Conservation (phyloP, 2,888 invertebrate genomes). For the Iphiclides podalirius region DNA sequence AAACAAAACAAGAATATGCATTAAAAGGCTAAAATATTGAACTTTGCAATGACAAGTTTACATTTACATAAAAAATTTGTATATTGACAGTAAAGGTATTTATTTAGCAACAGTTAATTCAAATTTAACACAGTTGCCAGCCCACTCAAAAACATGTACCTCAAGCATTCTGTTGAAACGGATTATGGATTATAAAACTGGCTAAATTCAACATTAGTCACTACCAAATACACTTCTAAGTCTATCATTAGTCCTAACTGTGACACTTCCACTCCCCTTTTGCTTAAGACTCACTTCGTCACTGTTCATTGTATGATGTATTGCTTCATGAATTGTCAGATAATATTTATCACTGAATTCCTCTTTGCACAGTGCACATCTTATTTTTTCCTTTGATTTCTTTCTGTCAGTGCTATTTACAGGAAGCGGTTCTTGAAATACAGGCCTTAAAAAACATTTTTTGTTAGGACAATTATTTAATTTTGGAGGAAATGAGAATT, state of each 20-base stretch:
- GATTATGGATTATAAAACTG: too few relatives aligned
- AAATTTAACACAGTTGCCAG: too few relatives aligned
- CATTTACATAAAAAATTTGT: too few relatives aligned
- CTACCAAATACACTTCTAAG: conserved; percentile 17
- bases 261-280: conserved; percentile 3
- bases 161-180: too few relatives aligned
- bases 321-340: conserved; percentile 50
- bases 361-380: conserved; percentile 39
- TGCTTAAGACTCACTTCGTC: conserved; percentile 23
- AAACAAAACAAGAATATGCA: too few relatives aligned
- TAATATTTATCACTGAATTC: conserved; percentile 42
- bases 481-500: too few relatives aligned
- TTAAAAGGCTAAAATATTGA: too few relatives aligned
- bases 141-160: too few relatives aligned
- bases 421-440: neutral
- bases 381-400: conserved; percentile 24
- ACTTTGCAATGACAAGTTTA: too few relatives aligned
- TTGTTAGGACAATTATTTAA: too few relatives aligned
- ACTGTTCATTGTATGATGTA: conserved; percentile 36
- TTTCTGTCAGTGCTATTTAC: neutral
- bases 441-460: conserved; percentile 35
- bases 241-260: neutral
- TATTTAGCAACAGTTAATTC: too few relatives aligned
- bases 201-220: conserved; percentile 4
- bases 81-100: too few relatives aligned